Conservation (phyloP, 2,113 vertebrate species). For the Oncorhynchus masou region DNA sequence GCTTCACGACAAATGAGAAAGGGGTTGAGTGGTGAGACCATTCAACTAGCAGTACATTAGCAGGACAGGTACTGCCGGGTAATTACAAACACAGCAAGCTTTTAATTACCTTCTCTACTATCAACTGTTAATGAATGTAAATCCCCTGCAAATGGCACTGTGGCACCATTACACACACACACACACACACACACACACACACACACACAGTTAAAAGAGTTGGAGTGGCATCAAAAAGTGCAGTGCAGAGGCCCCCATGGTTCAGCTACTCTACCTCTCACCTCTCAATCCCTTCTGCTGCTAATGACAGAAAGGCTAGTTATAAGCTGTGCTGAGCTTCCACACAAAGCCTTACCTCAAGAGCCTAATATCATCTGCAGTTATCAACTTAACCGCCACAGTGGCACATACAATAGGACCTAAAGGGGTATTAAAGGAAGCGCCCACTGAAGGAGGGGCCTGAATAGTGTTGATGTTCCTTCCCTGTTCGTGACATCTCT, state of each 20-base stretch:
- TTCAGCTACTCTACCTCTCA: slow-evolving; percentile 10
- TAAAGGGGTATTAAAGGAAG: slow-evolving; percentile 11
- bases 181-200: background rate
- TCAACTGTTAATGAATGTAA: slow-evolving; percentile 70
- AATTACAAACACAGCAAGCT: slow-evolving; percentile 73
- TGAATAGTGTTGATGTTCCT: slow-evolving; percentile 5
- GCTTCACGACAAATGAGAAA: too few relatives aligned
- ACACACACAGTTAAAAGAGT: slow-evolving; percentile 6
- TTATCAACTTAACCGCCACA: slow-evolving; percentile 15
- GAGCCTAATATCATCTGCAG: slow-evolving; percentile 5
- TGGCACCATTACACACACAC: slow-evolving; percentile 28
- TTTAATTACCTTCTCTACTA: slow-evolving; percentile 69
- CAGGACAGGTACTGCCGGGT: slow-evolving; percentile 48
- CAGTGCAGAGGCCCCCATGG: slow-evolving; percentile 6
- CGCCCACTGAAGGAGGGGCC: background rate
- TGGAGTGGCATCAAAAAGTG: slow-evolving; percentile 8
- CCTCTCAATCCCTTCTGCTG: slow-evolving; percentile 22
- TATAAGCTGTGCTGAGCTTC: slow-evolving; percentile 5
- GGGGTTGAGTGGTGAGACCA: background rate
- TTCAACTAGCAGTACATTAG: slow-evolving; percentile 14
- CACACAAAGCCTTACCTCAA: background rate
- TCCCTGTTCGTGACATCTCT: slow-evolving; percentile 12
- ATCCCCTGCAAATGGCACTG: slow-evolving; percentile 52
- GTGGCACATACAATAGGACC: slow-evolving; percentile 12
- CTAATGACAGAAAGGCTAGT: slow-evolving; percentile 32